Conservation (phyloP, 2,113 vertebrate genomes). For the Apaloderma vittatum region DNA sequence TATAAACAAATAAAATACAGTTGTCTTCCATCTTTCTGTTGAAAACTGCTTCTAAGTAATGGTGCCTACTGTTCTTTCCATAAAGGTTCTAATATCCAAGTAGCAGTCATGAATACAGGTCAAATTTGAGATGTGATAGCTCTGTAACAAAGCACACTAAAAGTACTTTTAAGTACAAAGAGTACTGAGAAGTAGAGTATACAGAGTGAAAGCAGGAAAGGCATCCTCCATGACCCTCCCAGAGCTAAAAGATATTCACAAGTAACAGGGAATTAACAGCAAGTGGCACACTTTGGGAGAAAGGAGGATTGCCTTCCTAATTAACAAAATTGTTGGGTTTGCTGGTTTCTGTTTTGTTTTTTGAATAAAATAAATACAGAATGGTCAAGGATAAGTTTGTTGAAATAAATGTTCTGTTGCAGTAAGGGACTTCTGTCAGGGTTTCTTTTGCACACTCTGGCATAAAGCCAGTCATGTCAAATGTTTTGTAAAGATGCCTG, state of each 20-base stretch:
- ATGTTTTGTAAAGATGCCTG: not conserved
- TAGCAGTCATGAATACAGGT: not conserved
- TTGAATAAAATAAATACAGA: not conserved
- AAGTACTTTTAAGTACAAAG: not conserved
- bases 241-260: not conserved
- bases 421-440: not conserved
- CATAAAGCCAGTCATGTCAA: constrained; percentile 13
- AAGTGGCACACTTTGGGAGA: not conserved
- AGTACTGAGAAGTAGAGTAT: not conserved
- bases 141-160: not conserved
- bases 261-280: not conserved
- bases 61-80: not conserved
- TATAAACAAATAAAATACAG: not conserved
- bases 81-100: not conserved
- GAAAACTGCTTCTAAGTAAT: not conserved
- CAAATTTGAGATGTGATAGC: not conserved
- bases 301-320: not conserved
- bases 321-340: not conserved
- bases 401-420: not conserved
- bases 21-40: not conserved
- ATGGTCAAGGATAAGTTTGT: constrained; percentile 14
- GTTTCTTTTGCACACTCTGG: not conserved
- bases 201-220: not conserved
- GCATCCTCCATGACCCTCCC: not conserved
- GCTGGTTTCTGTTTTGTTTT: not conserved